phyloP scores from a whole-genome alignment of 1,140 invertebrate species.

The Rhyacophila brunnea region DNA sequence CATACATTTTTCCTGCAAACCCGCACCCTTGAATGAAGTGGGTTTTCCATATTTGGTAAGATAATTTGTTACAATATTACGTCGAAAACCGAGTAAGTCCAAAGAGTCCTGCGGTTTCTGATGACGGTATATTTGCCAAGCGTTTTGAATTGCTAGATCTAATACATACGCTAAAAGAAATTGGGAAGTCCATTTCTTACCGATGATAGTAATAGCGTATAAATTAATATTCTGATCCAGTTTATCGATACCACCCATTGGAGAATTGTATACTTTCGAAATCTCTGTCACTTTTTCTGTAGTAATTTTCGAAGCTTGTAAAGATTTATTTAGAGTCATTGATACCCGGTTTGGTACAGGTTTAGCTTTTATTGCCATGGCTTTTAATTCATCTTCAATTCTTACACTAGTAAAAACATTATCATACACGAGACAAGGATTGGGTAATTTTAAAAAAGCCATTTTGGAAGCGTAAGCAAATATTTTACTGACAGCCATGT shows the following conservation, averaged over 20 bases:
- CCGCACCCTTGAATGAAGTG: constrained; percentile 7
- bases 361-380: constrained; percentile 12
- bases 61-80: constrained; percentile 28
- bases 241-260: constrained; percentile 30
- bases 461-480: constrained; percentile 19
- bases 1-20: background rate
- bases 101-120: constrained; percentile 16
- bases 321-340: constrained; percentile 14
- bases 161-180: constrained; percentile 27
- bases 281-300: constrained; percentile 4
- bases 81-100: constrained; percentile 29
- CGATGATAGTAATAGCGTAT: constrained; percentile 24
- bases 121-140: constrained; percentile 30
- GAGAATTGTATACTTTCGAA: constrained; percentile 25
- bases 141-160: constrained; percentile 28
- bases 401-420: constrained; percentile 20
- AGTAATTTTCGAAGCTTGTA: background rate
- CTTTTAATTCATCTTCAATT: constrained; percentile 12
- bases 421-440: constrained; percentile 17
- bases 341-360: constrained; percentile 23
- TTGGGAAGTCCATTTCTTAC: constrained; percentile 28
- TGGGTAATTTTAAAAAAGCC: constrained; percentile 3
- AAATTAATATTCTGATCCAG: constrained; percentile 29
- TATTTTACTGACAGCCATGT: constrained; percentile 14
- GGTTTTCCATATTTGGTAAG: constrained; percentile 25